Base-by-base conservation (phyloP, 2,797 vertebrate species). In the Molossus molossus region DNA sequence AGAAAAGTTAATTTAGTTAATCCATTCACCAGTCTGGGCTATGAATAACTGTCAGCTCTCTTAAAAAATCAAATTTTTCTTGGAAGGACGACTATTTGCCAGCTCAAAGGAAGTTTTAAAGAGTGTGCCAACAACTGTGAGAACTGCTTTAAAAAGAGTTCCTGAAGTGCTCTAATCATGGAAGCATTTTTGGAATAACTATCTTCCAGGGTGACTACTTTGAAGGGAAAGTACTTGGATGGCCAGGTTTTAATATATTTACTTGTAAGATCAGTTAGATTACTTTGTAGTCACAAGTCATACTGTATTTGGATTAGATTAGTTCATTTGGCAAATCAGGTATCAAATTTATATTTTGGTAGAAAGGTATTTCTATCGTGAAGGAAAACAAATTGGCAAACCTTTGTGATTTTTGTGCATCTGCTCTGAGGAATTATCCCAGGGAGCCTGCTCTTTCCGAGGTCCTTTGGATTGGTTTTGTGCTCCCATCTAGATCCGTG, bases 1-100 rank as follows among this genome's bases (percentile, higher is more conserved):
- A 70, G 83, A 87, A 87, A 85, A 93, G 13, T 90, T 97, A 96
- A 90, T 92, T 84, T 93, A 65, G 73, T 72, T 95, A 91, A 62
- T 96, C 67, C 80, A 82, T 88, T 94, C 29, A 79, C 48, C 45
- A 87, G 25, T 75, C 40, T 60, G 37, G 55, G 48, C 55, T 90
- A 33, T 92, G 72, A 85, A n/a, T 94, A 80, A 90, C 72, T 91
- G 90, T 33, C 45, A 73, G 75, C 64, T 88, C 50, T 95, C 91
- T 90, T 92, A 37, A 95, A n/a, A 85, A 95, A 48, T 85, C 10
- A 83, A 55, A 80, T 37, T 64, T 76, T 72, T 95, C 50, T 50
- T 95, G 65, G 67, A 94, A 89, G 94, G 69, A 53, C n/a, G 55
- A 90, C 33, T 90, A 94, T 91, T 94, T 94, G 37, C 76, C 83